Base-by-base conservation (phyloP, 1,140 invertebrate species). In the Metaphire vulgaris region DNA sequence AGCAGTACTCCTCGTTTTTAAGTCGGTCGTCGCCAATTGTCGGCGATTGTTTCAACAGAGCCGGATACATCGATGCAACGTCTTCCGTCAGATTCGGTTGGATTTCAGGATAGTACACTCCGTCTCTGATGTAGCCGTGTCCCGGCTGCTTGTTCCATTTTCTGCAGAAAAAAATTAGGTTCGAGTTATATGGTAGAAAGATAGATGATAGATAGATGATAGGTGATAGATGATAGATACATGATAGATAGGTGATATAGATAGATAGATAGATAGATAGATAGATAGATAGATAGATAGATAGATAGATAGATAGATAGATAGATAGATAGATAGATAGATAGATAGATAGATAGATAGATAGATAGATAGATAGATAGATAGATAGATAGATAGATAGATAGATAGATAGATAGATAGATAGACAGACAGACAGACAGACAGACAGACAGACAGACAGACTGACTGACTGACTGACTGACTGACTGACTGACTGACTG, bases 241-340 rank as follows among this genome's bases (percentile, higher is more conserved):
- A 65, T 65, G n/a, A 65, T 15, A 15, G n/a, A 65, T 15, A 15
- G n/a, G n/a, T 15, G 14, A 65, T 65, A 65, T 65, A 65, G n/a
- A 65, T 65, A 65, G n/a, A 65, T 65, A 65, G n/a, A 65, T 65
- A 65, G n/a, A 65, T 65, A 65, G n/a, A 65, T 65, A 65, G n/a
- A 65, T 65, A 65, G n/a, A 65, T 65, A 65, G n/a, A 65, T 65
- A 65, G n/a, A 65, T 65, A 65, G n/a, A 65, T 65, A 65, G n/a
- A 65, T 65, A 65, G n/a, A 65, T 65, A 65, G n/a, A 65, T 65
- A 65, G n/a, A 65, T 65, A 65, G n/a, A 65, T 65, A 65, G n/a
- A 65, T 65, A 65, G n/a, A 65, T 65, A 65, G n/a, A 65, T 65
- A 15, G n/a, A 65, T 65, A 65, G n/a, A 65, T 65, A 65, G n/a